Percentiles rank a stretch among this genome's conserved stretches.
These are phyloP conservation scores for Lissonota sp. DNA, from an alignment of 2,888 invertebrate genomes.

Conservation along the genomic window DNA sequence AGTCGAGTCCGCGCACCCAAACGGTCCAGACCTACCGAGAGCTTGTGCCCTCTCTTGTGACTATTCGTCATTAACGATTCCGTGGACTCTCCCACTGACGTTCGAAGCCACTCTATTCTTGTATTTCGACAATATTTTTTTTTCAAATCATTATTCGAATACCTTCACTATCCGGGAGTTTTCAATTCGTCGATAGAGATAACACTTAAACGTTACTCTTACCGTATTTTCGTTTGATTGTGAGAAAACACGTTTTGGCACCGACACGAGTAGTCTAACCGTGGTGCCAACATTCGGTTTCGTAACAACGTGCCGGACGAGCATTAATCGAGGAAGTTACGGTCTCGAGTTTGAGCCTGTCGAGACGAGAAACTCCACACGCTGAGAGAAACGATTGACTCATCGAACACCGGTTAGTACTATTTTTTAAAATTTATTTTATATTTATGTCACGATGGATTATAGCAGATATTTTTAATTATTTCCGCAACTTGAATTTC, in stretches of 20 bases:
- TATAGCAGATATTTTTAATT: too few relatives aligned
- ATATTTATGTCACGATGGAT: neutral
- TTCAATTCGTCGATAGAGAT: conserved; percentile 1
- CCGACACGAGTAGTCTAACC: neutral
- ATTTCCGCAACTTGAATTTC: too few relatives aligned
- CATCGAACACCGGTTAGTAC: conserved; percentile 28
- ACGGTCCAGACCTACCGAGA: conserved; percentile 81
- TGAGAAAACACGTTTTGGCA: neutral
- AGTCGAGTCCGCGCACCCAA: conserved; percentile 84
- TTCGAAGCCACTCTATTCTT: neutral
- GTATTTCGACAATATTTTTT: neutral
- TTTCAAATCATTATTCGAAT: neutral
- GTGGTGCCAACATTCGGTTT: conserved; percentile 15
- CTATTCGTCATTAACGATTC: conserved; percentile 38
- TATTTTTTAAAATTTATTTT: conserved; percentile 2
- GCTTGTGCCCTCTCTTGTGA: conserved; percentile 53
- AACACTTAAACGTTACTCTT: neutral
- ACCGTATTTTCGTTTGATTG: neutral
- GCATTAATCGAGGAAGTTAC: conserved; percentile 22
- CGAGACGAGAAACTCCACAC: neutral
- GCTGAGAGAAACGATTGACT: neutral
- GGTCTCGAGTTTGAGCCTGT: neutral
- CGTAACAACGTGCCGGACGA: conserved; percentile 23
- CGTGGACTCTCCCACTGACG: conserved; percentile 1
- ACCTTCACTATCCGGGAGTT: conserved; percentile 4